Conservation (phyloP, 2,113 vertebrate genomes). For the Ceyx melanurus region DNA sequence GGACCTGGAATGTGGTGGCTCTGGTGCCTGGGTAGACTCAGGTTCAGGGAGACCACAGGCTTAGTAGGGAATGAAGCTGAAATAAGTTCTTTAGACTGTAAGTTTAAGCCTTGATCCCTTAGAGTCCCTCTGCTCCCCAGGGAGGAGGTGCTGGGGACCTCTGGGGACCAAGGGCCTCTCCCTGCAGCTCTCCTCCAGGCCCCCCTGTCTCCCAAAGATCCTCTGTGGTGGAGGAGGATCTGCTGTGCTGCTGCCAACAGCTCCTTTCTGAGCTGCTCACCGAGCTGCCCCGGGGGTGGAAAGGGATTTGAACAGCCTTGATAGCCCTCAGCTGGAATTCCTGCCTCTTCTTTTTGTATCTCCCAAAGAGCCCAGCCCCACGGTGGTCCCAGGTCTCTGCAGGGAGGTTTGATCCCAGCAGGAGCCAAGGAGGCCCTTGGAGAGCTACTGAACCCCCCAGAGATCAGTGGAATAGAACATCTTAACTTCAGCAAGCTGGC, state of each 20-base stretch:
- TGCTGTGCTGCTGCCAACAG: background rate
- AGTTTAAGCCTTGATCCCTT: background rate
- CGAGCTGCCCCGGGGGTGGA: background rate
- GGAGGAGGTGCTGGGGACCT: background rate
- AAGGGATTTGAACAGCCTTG: background rate
- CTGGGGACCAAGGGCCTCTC: background rate
- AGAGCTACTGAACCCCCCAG: fast-evolving
- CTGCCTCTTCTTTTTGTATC: background rate
- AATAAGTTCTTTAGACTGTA: background rate
- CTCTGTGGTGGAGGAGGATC: background rate
- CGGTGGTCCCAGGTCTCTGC: background rate
- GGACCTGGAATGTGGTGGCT: background rate
- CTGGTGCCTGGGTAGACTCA: background rate
- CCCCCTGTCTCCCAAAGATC: too few relatives aligned
- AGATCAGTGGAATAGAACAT: background rate
- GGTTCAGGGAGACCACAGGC: background rate
- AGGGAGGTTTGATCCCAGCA: background rate
- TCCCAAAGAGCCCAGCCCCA: background rate
- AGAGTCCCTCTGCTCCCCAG: background rate
- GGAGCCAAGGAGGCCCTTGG: background rate
- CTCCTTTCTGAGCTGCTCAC: background rate
- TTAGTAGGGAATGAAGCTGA: background rate
- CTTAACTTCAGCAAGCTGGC: background rate
- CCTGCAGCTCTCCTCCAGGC: background rate
- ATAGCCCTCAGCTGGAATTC: background rate